phyloP scores from a whole-genome alignment of 2,888 invertebrate species.

The Brachyopa scutellaris region DNA sequence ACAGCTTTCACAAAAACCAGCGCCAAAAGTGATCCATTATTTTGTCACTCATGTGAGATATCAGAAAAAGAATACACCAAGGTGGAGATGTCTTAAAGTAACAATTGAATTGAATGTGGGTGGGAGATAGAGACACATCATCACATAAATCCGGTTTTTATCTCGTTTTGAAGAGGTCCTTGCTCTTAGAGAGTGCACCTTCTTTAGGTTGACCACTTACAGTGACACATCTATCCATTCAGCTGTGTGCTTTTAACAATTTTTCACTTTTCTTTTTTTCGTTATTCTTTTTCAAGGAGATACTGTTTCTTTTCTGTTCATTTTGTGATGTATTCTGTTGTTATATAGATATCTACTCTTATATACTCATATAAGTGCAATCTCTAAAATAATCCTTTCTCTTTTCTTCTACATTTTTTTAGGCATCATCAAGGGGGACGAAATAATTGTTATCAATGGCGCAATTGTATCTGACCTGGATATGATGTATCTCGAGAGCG shows the following conservation, averaged over 20 bases:
- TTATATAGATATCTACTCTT: constrained; percentile 15
- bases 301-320: constrained; percentile 27
- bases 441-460: constrained; percentile 99
- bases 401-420: constrained; percentile 64
- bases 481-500: constrained; percentile 99
- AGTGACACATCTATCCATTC: constrained; percentile 65
- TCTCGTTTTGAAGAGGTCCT: constrained; percentile 35
- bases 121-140: constrained; percentile 16
- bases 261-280: constrained; percentile 8
- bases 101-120: constrained; percentile 42
- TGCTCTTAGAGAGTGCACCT: constrained; percentile 43
- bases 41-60: constrained; percentile 50
- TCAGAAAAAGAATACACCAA: constrained; percentile 32
- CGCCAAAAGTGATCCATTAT: constrained; percentile 59
- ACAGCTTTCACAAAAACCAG: constrained; percentile 34
- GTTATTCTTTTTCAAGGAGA: constrained; percentile 1
- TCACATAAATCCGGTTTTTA: too few species aligned
- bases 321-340: constrained; percentile 34
- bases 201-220: constrained; percentile 67
- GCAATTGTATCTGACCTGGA: constrained; percentile 98
- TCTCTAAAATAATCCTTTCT: constrained; percentile 65
- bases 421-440: constrained; percentile 98
- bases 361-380: constrained; percentile 14
- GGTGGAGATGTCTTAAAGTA: constrained; percentile 21
- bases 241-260: constrained; percentile 37